Conservation (phyloP, 1,140 invertebrate genomes). For the Drosophila orena region DNA sequence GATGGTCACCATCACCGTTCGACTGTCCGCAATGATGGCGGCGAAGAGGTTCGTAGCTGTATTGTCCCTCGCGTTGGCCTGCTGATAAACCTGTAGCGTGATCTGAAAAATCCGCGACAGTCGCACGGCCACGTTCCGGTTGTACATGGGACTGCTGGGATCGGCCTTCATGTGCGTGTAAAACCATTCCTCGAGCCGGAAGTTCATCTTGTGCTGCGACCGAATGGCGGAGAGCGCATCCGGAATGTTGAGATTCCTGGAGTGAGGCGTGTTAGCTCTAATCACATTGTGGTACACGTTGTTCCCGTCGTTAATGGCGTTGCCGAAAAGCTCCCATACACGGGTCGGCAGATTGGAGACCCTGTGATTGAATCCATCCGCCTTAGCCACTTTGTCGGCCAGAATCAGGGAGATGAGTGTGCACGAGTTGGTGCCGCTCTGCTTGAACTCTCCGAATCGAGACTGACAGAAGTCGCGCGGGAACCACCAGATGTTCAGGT, state of each 20-base stretch:
- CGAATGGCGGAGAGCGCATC: constrained; percentile 74
- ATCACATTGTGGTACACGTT: constrained; percentile 76
- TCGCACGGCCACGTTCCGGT: constrained; percentile 69
- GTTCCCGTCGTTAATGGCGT: constrained; percentile 80
- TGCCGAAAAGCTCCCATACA: constrained; percentile 74
- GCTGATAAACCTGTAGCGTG: constrained; percentile 67
- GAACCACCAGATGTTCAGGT: constrained; percentile 83
- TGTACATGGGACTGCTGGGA: constrained; percentile 65
- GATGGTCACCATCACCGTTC: constrained; percentile 76
- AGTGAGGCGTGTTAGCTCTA: constrained; percentile 53
- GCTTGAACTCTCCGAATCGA: constrained; percentile 71
- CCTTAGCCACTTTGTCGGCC: constrained; percentile 75
- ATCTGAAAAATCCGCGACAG: constrained; percentile 68
- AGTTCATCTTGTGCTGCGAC: constrained; percentile 71
- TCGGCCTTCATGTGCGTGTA: constrained; percentile 83
- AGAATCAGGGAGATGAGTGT: constrained; percentile 77
- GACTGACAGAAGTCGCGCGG: constrained; percentile 79
- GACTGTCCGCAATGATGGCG: constrained; percentile 78
- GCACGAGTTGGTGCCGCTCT: constrained; percentile 81
- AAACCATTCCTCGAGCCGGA: constrained; percentile 80
- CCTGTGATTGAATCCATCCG: constrained; percentile 61
- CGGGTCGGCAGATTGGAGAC: constrained; percentile 60
- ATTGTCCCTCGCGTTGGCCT: constrained; percentile 40
- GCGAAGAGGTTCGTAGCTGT: constrained; percentile 65
- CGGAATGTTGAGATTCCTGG: constrained; percentile 74